Evolutionary conservation across 53 echinoderm and acorn worm species (phyloP).

Genomic region (Pentamera pediparva): DNA sequence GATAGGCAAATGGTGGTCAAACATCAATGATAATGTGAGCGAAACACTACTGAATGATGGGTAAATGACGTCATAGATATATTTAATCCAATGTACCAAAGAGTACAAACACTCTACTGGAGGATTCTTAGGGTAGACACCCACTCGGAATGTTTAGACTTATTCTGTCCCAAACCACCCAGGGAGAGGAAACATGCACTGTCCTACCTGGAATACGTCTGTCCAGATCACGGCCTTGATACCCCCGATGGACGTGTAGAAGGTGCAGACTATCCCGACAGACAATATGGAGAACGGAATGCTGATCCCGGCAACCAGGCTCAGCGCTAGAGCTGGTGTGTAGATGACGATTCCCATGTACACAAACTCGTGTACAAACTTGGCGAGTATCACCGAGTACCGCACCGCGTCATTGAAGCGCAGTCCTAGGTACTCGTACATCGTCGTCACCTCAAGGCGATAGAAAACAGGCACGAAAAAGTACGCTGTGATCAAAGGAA

Average conservation of each 20-base stretch:
- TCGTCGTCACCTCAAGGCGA: no score
- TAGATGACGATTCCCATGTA: conserved; percentile 31
- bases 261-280: conserved; percentile 20
- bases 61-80: no score
- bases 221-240: conserved; percentile 30
- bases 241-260: conserved; percentile 25
- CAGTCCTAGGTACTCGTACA: conserved; percentile 19
- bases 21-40: no score
- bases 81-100: no score
- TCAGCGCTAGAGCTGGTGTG: conserved; percentile 15
- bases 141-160: no score
- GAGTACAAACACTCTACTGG: no score
- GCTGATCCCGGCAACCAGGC: conserved; percentile 13
- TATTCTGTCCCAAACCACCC: no score
- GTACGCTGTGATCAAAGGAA: neutral
- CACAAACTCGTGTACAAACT: neutral
- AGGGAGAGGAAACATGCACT: no score
- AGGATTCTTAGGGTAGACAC: no score
- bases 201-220: conserved; percentile 27
- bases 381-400: neutral
- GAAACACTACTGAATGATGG: no score
- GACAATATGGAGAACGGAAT: conserved; percentile 8
- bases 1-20: no score
- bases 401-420: conserved; percentile 15
- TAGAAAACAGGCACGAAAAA: no score